Conservation (phyloP, 2,888 invertebrate species). For the Pardosa pseudoannulata region DNA sequence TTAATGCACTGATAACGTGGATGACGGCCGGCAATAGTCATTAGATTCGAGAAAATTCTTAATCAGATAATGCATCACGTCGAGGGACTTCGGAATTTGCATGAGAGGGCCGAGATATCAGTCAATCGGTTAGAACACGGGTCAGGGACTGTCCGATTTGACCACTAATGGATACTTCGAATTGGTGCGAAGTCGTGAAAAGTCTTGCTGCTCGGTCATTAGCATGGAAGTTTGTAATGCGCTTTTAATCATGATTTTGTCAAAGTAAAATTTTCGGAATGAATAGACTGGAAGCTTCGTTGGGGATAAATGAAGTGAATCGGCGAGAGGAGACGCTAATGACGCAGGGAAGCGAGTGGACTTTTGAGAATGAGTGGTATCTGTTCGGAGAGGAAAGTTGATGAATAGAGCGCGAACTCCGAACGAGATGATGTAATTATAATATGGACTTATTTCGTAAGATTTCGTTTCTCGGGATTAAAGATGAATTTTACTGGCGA, state of each 20-base stretch:
- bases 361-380: neutral
- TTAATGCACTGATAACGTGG: neutral
- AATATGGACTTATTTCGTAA: neutral
- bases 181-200: neutral
- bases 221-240: neutral
- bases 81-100: neutral
- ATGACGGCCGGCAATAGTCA: neutral
- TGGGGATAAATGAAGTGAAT: neutral
- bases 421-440: neutral
- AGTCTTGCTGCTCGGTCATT: neutral
- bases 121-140: neutral
- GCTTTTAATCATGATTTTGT: conserved; percentile 1
- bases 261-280: neutral
- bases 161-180: neutral
- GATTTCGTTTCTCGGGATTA: neutral
- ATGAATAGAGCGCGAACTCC: neutral
- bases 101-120: neutral
- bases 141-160: neutral
- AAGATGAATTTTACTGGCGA: too few species aligned
- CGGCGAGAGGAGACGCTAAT: neutral
- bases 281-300: neutral
- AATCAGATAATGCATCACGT: neutral
- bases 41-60: neutral
- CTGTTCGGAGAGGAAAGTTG: neutral
- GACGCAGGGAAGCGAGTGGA: neutral